Percentiles rank a stretch among this genome's conserved stretches.
These are phyloP conservation scores for Troglohyphantes excavatus DNA, from an alignment of 2,888 invertebrate species.

Conservation along the genomic window DNA sequence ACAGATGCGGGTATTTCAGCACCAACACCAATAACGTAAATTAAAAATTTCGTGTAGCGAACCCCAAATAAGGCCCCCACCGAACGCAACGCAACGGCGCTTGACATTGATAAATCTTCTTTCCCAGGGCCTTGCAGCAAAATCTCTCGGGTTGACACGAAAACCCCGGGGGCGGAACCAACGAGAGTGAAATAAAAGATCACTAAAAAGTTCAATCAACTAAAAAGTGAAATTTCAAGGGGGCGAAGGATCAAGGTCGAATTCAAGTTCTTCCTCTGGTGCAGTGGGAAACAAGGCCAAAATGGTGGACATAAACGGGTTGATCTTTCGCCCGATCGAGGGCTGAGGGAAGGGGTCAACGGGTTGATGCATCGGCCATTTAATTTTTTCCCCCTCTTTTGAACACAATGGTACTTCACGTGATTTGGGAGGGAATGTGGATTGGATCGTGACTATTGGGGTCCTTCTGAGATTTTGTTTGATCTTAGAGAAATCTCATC, in stretches of 20 bases:
- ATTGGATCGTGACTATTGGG: background rate
- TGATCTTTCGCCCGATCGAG: too few relatives aligned
- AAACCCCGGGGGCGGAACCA: background rate
- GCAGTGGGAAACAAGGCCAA: constrained; percentile 9
- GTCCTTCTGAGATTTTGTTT: too few relatives aligned
- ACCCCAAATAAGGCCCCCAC: background rate
- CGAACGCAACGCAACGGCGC: background rate
- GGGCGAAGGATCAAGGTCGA: background rate
- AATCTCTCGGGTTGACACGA: background rate
- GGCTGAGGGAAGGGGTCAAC: background rate
- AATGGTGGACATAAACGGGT: background rate
- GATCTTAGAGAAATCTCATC: too few relatives aligned
- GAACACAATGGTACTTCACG: background rate
- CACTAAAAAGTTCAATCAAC: background rate
- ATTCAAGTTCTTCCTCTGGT: background rate
- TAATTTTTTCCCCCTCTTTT: too few relatives aligned
- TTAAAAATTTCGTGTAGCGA: too few relatives aligned
- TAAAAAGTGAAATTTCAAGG: constrained; percentile 5
- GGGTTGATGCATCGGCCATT: background rate
- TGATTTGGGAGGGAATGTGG: background rate
- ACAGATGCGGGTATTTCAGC: too few relatives aligned
- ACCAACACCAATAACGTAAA: too few relatives aligned
- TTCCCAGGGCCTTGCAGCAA: background rate
- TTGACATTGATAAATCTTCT: background rate
- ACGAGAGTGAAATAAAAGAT: too few relatives aligned